Conservation (phyloP, 35 echinoderm and acorn worm species). For the Lytechinus variegatus region DNA sequence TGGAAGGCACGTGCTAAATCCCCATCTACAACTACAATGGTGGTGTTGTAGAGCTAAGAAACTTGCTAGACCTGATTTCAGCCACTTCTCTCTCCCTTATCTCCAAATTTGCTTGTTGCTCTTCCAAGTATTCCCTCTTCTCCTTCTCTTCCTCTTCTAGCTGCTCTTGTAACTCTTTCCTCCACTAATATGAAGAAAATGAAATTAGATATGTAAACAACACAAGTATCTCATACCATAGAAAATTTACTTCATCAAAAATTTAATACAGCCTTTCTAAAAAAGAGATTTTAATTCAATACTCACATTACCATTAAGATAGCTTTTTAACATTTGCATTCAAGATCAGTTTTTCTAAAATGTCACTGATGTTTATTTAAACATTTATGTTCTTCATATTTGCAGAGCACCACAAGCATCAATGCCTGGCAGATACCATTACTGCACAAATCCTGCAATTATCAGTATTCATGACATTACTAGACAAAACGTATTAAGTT, state of each 20-base stretch:
- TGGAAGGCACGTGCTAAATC: not conserved
- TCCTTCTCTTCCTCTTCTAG: slow-evolving; percentile 79
- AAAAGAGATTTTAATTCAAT: no score
- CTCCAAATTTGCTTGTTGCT: slow-evolving; percentile 73
- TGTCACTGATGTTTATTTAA: no score
- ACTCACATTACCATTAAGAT: no score
- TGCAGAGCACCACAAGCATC: no score
- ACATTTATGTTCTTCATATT: no score
- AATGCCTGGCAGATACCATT: no score
- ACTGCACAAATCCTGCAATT: no score
- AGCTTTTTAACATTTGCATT: no score
- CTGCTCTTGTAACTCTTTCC: slow-evolving; percentile 85
- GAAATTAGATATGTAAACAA: not conserved
- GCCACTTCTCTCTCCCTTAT: slow-evolving; percentile 71
- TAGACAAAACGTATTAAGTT: no score
- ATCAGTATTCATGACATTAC: no score
- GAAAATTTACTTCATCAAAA: not conserved
- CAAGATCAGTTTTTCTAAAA: no score
- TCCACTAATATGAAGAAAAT: slow-evolving; percentile 65
- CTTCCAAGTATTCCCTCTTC: slow-evolving; percentile 71
- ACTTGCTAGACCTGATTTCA: slow-evolving; percentile 69
- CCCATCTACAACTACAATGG: not conserved
- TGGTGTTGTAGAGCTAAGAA: slow-evolving; percentile 42
- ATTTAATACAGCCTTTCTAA: no score
- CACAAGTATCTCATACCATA: not conserved